Evolutionary conservation across 2,888 invertebrate genomes (phyloP).

Genomic region (Drosophila suboccidentalis): DNA sequence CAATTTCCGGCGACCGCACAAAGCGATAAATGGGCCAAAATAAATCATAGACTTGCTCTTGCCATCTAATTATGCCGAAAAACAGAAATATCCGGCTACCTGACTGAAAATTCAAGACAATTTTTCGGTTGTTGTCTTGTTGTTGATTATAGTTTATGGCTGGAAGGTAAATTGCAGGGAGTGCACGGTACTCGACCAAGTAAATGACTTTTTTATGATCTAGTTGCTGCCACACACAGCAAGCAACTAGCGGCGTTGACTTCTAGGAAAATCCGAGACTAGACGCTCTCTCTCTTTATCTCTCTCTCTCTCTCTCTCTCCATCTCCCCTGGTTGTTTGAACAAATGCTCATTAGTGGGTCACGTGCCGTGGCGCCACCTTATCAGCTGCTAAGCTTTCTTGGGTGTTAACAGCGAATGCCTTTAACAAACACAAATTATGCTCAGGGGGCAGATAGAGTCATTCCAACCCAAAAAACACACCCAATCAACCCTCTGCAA

Average conservation of each 20-base stretch:
- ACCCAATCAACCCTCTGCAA: slow-evolving; percentile 9
- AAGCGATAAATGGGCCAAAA: slow-evolving; percentile 33
- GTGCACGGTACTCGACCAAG: slow-evolving; percentile 4
- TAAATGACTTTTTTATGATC: slow-evolving; percentile 64
- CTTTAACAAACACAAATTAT: slow-evolving; percentile 59
- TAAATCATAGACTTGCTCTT: slow-evolving; percentile 46
- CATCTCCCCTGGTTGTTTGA: not conserved
- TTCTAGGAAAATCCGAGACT: slow-evolving; percentile 25
- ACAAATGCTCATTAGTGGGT: slow-evolving; percentile 68
- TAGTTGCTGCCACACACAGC: slow-evolving; percentile 42
- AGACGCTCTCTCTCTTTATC: slow-evolving; percentile 28
- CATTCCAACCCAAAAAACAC: slow-evolving; percentile 13
- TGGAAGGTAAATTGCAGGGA: slow-evolving; percentile 3
- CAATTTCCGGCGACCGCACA: slow-evolving; percentile 62
- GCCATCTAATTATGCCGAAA: slow-evolving; percentile 61
- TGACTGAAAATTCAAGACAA: slow-evolving; percentile 34
- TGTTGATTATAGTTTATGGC: slow-evolving; percentile 54
- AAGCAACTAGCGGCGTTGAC: not conserved
- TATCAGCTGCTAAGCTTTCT: slow-evolving; percentile 41
- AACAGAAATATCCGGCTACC: slow-evolving; percentile 55
- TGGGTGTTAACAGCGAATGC: slow-evolving; percentile 51
- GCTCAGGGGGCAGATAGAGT: slow-evolving; percentile 42
- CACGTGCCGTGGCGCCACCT: slow-evolving; percentile 60
- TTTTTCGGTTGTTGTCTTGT: slow-evolving; percentile 29
- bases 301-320: not conserved